Evolutionary conservation across 2,888 invertebrate species (phyloP).

Genomic region (Agriopis aurantiaria): DNA sequence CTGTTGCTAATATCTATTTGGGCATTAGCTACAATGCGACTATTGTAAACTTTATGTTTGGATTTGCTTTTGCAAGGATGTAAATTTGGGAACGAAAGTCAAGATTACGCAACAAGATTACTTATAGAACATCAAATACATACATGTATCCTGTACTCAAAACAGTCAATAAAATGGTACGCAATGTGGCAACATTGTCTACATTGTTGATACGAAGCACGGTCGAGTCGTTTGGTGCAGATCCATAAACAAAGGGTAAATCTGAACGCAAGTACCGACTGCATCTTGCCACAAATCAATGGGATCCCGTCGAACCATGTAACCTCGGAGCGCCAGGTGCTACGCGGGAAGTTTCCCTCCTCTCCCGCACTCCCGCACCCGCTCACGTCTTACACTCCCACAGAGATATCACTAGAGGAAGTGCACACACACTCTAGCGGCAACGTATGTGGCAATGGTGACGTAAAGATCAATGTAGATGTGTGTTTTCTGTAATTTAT

Average conservation of each 20-base stretch:
- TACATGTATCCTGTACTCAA: too few relatives aligned
- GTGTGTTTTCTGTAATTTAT: conserved; percentile 81
- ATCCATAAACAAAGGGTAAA: conserved; percentile 66
- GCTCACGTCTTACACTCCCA: conserved; percentile 59
- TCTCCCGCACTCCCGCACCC: conserved; percentile 46
- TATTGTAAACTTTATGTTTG: conserved; percentile 11
- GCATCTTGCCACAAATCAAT: conserved; percentile 81
- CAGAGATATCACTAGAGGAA: conserved; percentile 64
- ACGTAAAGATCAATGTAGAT: conserved; percentile 66
- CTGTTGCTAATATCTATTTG: conserved; percentile 21
- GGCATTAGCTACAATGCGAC: conserved; percentile 20
- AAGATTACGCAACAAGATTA: not conserved
- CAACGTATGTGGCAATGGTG: conserved; percentile 50
- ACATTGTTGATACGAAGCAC: not conserved
- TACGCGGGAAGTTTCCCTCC: conserved; percentile 78
- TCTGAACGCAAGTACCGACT: conserved; percentile 66
- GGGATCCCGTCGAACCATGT: conserved; percentile 76
- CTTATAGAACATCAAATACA: too few relatives aligned
- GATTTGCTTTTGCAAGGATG: conserved; percentile 5
- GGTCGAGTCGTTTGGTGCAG: conserved; percentile 13
- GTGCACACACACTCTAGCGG: conserved; percentile 56
- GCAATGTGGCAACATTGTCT: not conserved
- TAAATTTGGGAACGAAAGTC: not conserved
- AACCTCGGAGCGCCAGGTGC: conserved; percentile 83
- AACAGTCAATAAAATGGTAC: not conserved